These are phyloP conservation scores for Oriolus oriolus DNA, from an alignment of 2,113 vertebrate species.

Conservation along the genomic window DNA sequence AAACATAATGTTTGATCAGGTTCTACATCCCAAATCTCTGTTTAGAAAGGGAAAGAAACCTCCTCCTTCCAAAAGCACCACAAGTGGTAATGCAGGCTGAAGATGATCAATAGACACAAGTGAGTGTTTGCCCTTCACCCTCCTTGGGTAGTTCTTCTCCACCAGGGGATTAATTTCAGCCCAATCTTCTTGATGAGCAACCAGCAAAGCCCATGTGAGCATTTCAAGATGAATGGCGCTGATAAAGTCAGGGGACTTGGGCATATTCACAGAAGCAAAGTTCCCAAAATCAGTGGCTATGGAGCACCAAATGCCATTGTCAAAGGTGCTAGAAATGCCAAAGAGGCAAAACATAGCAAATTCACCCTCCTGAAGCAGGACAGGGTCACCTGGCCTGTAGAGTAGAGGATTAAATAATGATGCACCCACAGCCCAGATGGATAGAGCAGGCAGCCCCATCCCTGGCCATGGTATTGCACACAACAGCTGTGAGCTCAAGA, in stretches of 20 bases:
- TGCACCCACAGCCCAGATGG: accelerated
- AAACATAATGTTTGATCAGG: background rate
- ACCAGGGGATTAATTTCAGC: background rate
- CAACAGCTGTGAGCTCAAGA: background rate
- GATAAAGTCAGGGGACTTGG: background rate
- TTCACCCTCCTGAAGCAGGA: background rate
- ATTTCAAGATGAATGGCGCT: background rate
- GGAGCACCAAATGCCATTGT: too few species aligned
- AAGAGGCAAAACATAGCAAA: background rate
- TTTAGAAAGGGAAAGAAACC: background rate
- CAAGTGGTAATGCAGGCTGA: background rate
- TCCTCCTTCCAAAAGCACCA: background rate
- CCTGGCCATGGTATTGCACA: accelerated
- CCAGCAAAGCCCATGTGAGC: background rate
- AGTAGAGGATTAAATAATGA: background rate
- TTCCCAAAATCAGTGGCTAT: background rate
- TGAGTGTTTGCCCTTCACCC: background rate
- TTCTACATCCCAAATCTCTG: background rate
- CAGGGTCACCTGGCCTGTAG: background rate
- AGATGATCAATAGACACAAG: background rate
- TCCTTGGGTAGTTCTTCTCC: background rate
- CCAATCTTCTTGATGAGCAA: background rate
- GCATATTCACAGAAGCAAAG: background rate
- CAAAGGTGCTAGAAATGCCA: background rate
- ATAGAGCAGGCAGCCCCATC: background rate